Evolutionary conservation across 2,888 invertebrate species (phyloP), one percentile per base, ranked within the genome.

Genomic region (Tachina grossa): DNA sequence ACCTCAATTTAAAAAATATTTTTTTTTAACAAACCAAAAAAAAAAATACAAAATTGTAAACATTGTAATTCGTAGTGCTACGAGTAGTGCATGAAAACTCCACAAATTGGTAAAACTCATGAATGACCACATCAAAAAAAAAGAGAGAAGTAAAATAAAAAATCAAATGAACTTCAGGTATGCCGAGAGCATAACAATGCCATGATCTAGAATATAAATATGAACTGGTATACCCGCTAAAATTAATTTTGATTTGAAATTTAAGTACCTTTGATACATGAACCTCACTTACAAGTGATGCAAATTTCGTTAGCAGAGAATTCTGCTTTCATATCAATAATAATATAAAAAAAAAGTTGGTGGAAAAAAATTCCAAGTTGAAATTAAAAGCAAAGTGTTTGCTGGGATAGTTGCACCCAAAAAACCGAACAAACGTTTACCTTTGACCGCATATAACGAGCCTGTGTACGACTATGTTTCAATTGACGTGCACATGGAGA

Each of bases 41-140:
- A 69, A 69, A 53, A 53, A 66, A 66, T n/a, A n/a, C 22, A 43
- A 51, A 57, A 76, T 71, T 82, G 82, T 63, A 76, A 82, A 71
- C 57, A 82, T 55, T 76, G 82, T 76, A 65, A 76, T 63, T 82
- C 65, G 55, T 55, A 71, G 57, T 65, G 41, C 41, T 71, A 47
- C 45, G 31, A 76, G 9, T 53, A n/a, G 55, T 69, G 63, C 75
- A 82, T 76, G 43, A 57, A 76, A 78, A 85, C 69, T 82, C 74
- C 63, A 79, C 85, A 85, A 82, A 82, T 85, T 85, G 82, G 82
- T 75, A 75, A 69, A 81, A 85, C 71, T 65, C 78, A 85, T 85
- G 82, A 82, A 71, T 82, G 85, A 69, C 75, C 82, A 81, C 61
- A 68, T 74, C 66, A 45, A 72, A 83, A 22, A 51, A 45, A 31